A percentile compares a stretch with the other conserved stretches of the same genome.
Evolutionary conservation across 2,797 vertebrate genomes (phyloP).

Genomic region (Melanogrammus aeglefinus): DNA sequence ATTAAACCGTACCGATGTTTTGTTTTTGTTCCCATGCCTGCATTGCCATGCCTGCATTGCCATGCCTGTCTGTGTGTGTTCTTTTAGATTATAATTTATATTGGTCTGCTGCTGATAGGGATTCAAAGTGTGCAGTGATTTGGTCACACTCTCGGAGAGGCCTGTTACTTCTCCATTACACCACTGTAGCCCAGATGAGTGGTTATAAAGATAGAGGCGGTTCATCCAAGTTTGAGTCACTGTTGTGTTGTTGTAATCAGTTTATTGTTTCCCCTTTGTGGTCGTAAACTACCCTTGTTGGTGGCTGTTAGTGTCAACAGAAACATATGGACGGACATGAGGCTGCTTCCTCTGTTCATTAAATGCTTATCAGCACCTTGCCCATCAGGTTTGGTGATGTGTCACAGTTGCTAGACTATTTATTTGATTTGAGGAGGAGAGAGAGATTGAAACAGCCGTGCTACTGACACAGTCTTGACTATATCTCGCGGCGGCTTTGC

Average conservation of each 20-base stretch:
- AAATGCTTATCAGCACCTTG: neutral
- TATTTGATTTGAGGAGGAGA: neutral
- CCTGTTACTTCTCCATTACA: neutral
- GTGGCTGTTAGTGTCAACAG: neutral
- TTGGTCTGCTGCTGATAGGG: neutral
- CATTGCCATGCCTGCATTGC: neutral
- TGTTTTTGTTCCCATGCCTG: neutral
- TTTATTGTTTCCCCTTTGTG: neutral
- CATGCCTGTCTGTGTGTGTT: neutral
- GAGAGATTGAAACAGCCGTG: neutral
- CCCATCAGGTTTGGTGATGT: neutral
- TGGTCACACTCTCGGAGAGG: neutral
- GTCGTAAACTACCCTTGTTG: neutral
- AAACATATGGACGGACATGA: neutral
- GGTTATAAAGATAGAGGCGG: too few species aligned
- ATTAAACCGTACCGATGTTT: neutral
- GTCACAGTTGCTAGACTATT: neutral
- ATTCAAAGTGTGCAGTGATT: neutral
- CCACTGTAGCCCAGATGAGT: too few species aligned
- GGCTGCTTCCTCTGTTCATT: neutral
- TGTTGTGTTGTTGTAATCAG: neutral
- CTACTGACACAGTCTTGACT: neutral
- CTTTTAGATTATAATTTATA: too few species aligned
- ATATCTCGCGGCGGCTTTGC: constrained; percentile 19
- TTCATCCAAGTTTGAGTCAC: neutral